Evolutionary conservation across 2,888 invertebrate species (phyloP), one percentile per base, ranked within the genome.

Genomic region (Chymomyza caudatula): DNA sequence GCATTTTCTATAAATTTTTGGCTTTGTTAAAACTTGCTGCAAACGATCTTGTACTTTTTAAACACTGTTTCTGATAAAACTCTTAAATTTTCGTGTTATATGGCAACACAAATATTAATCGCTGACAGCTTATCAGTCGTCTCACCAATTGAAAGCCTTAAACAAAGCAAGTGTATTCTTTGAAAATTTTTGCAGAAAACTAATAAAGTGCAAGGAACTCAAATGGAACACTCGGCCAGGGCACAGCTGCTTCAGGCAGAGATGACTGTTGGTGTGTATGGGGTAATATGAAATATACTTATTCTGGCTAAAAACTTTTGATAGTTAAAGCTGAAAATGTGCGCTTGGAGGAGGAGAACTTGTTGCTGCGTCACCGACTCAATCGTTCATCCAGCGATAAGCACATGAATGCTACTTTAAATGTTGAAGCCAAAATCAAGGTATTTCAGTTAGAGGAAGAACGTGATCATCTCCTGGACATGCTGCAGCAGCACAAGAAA

Each of bases 381-480:
- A 70, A 85, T 47, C 77, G 75, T 1, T 67, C 76, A 2, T 79
- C 78, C 0, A 66, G 71, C 17, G 78, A 81, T 37, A 75, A 83
- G 23, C 73, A 77, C n/a, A 73, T 82, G 2, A 78, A 69, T 29
- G 78, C 87, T 2, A 66, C 78, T 0, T 53, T 82, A 0, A 74
- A 83, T 61, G 84, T 89, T 11, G 88, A 90, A 52, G 84, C 87
- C 44, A 80, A 77, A 56, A 79, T 89, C 6, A 70, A 70, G 55
- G 82, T 77, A 1, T 86, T 76, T 13, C 74, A 83, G 5, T 4
- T 88, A 25, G 88, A 89, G 58, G 86, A 87, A 13, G 89, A 90
- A 52, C 85, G 87, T 1, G 89, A 90, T 71, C 78, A 76, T 6
- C 62, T 88, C 51, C 69, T 77, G 25, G 88, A 89, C 2, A 85